phyloP scores from a whole-genome alignment of 2,888 invertebrate genomes.

The Sarcophaga carnaria region DNA sequence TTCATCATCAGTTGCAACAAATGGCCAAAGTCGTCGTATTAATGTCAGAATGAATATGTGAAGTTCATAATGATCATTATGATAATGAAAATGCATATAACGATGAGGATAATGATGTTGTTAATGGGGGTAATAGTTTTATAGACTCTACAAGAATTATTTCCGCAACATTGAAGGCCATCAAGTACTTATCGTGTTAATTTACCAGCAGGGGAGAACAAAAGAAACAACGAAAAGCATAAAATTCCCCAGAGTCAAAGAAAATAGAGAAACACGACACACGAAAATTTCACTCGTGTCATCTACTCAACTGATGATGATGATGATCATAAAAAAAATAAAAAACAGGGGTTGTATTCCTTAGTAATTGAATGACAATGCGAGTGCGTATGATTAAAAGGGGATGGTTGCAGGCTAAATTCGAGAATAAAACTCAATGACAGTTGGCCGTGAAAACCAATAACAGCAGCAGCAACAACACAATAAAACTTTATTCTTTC shows the following conservation, averaged over 20 bases:
- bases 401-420: constrained; percentile 23
- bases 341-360: constrained; percentile 5
- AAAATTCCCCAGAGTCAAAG: constrained; percentile 65
- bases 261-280: neutral
- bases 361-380: constrained; percentile 59
- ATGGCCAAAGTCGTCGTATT: neutral
- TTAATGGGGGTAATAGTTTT: constrained; percentile 68
- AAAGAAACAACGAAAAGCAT: constrained; percentile 54
- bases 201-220: constrained; percentile 74
- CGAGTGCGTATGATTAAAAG: constrained; percentile 53
- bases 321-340: neutral
- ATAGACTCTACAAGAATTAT: constrained; percentile 74
- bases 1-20: neutral
- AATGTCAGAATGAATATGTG: neutral
- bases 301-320: neutral
- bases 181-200: constrained; percentile 81
- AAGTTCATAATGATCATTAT: neutral
- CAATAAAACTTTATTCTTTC: constrained; percentile 31
- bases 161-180: constrained; percentile 80
- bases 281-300: neutral
- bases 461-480: constrained; percentile 40
- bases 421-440: constrained; percentile 46
- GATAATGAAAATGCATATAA: neutral
- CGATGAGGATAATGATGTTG: constrained; percentile 27
- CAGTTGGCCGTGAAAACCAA: constrained; percentile 67